Evolutionary conservation across 2,888 invertebrate species (phyloP), one percentile per base, ranked within the genome.

Genomic region (Myopa testacea): DNA sequence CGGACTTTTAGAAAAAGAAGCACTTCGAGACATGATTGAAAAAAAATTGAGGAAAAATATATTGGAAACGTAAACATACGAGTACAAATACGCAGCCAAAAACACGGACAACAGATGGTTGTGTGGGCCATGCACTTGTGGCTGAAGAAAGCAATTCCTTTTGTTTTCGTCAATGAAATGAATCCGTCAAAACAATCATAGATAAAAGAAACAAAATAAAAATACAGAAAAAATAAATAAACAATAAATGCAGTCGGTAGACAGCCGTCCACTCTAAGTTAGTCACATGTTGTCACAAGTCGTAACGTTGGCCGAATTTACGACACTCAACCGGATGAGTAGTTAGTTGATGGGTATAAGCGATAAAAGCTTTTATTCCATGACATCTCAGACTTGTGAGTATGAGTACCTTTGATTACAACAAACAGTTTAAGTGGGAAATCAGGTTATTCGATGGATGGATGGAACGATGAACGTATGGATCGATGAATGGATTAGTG

Each of bases 51-150:
- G 45, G 3, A 6, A 45, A 45, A 45, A 45, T n/a, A 45, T 8
- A 45, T 10, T 10, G 10, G 45, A 45, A 45, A 45, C 45, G 10
- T 1, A 45, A 3, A 73, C 14, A 34, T 19, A n/a, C 16, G 37
- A 14, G 10, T 19, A n/a, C 16, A 37, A 14, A 58, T 71, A 16
- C 55, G 16, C 71, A 71, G 71, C 3, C 58, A 34, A 12, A 73
- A 55, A n/a, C 50, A 38, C 52, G 65, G 40, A 16, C 34, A 1
- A 70, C 52, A 6, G 52, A 10, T 34, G 16, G 16, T 63, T 74
- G 73, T 74, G 73, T 74, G 73, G 73, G 73, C 73, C 63, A 37
- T 38, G 10, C 14, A 73, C 4, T 62, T 37, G 14, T 45, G 70
- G 62, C 50, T n/a, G 62, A 34, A 34, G 60, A 38, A 72, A 73